These are phyloP conservation scores for Phengaris arion DNA, from an alignment of 2,888 invertebrate species.

Conservation along the genomic window DNA sequence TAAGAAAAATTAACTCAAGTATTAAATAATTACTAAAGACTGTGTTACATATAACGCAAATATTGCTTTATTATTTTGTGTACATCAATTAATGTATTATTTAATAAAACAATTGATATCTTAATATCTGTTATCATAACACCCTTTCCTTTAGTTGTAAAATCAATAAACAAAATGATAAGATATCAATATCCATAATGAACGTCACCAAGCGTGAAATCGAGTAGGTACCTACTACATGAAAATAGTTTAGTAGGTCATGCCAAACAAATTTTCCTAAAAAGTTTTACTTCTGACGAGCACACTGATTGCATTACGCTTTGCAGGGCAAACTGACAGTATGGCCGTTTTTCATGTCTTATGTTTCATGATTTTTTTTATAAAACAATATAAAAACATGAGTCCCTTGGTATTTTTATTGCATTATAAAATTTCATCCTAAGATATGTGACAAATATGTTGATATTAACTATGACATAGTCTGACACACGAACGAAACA, in stretches of 20 bases:
- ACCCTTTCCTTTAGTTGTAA: constrained; percentile 23
- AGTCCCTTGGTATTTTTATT: no score
- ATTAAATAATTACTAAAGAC: neutral
- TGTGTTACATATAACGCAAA: neutral
- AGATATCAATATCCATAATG: constrained; percentile 10
- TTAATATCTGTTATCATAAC: neutral
- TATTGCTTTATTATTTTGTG: neutral
- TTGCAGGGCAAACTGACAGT: constrained; percentile 6
- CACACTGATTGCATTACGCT: constrained; percentile 8
- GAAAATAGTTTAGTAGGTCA: constrained; percentile 18
- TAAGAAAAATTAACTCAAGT: no score
- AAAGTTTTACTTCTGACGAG: constrained; percentile 9
- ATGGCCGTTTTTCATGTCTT: neutral
- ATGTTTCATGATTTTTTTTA: neutral
- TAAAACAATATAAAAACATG: no score
- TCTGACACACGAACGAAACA: constrained; percentile 5
- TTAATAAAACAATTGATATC: neutral
- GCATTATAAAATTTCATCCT: no score
- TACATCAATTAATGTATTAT: neutral
- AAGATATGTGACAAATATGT: no score
- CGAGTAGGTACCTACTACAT: neutral
- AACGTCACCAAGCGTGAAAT: neutral
- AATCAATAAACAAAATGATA: constrained; percentile 12
- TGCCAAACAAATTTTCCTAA: constrained; percentile 20
- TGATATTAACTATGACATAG: neutral